Evolutionary conservation across 2,888 invertebrate species (phyloP).

Genomic region (Neoaliturus tenellus): DNA sequence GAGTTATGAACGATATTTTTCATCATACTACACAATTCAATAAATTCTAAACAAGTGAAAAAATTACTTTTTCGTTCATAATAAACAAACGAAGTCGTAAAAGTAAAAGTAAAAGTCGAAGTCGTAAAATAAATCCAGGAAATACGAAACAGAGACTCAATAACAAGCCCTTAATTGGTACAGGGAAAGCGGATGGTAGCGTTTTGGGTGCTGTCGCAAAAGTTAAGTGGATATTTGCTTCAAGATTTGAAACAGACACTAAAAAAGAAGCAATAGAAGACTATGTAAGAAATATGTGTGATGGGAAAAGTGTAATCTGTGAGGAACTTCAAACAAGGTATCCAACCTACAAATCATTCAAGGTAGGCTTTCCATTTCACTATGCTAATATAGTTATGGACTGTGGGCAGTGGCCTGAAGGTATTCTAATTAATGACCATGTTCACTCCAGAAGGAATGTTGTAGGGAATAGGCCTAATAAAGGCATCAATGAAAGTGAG

Average conservation of each 20-base stretch:
- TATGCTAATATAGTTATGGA: constrained; percentile 10
- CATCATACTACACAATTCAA: no score
- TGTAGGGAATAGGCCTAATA: not conserved
- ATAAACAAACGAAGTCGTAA: no score
- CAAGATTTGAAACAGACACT: not conserved
- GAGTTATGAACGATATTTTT: no score
- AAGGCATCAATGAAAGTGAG: no score
- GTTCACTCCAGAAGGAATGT: not conserved
- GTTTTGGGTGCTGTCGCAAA: not conserved
- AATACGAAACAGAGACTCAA: not conserved
- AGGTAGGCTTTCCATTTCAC: constrained; percentile 1
- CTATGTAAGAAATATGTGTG: not conserved
- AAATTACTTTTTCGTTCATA: no score
- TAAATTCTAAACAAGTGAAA: no score
- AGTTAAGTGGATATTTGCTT: constrained; percentile 15
- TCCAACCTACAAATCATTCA: not conserved
- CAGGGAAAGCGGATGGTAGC: not conserved
- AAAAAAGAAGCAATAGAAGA: not conserved
- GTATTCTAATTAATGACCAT: not conserved
- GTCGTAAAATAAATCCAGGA: not conserved
- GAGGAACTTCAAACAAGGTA: not conserved
- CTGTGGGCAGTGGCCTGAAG: constrained; percentile 7
- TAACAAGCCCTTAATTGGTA: not conserved
- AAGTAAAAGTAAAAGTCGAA: no score
- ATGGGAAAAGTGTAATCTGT: not conserved